Base-by-base conservation (phyloP, 2,888 invertebrate species). In the Mamestra brassicae region DNA sequence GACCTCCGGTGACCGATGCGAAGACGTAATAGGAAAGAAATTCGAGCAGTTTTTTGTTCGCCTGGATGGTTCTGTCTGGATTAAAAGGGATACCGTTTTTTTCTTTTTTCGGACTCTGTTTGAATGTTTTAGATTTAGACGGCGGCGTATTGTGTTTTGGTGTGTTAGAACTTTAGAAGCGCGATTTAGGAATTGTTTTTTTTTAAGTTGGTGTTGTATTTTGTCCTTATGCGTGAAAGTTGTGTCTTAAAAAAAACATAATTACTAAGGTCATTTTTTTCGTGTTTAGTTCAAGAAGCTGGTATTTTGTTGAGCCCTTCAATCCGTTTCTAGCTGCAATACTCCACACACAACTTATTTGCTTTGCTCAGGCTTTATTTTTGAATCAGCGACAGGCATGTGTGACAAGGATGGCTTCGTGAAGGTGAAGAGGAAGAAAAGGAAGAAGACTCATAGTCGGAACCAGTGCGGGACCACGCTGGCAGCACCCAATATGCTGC, bases 11-110 rank as follows among this genome's bases (percentile, higher is more conserved):
- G 73, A 70, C 68, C 77, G 58, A 11, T 54, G 67, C 77, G 55
- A 10, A 61, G 65, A 54, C 50, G 81, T 71, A 80, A 81, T 88
- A 81, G 76, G 78, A 63, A 69, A 81, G 71, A 79, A 83, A 80
- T 64, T 73, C 42, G 57, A 72, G 70, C 62, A n/a, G 69, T 64
- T 76, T 84, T 79, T 87, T 82, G 74, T 65, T 60, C 70, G 73
- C 50, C 60, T 71, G 74, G 70, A 66, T 79, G 71, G 57, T 80
- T 81, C 74, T 64, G 61, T 67, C 80, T 74, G 80, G 71, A 73
- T 54, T 34, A 62, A 42, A 54, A 47, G 57, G 36, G 26, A 17
- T 36, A 17, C 15, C 0, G 13, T 13, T 55, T 26, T 45, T 15
- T 17, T 13, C 34, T 34, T 64, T n/a, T 57, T 77, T 36, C 34